These are phyloP conservation scores for Pteropus alecto DNA, from an alignment of 2,113 vertebrate species.

Conservation along the genomic window DNA sequence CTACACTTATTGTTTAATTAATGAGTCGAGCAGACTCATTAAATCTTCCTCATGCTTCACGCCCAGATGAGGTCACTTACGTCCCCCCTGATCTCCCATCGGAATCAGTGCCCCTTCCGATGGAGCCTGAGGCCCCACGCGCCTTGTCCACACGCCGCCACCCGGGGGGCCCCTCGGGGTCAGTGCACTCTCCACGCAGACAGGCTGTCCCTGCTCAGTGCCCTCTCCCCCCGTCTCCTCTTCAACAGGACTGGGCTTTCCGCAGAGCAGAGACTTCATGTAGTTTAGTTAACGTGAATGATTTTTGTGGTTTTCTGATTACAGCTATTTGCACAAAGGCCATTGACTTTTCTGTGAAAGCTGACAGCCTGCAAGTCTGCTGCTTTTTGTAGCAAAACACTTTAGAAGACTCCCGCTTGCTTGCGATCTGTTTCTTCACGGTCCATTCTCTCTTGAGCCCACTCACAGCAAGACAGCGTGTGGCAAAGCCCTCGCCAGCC, in stretches of 20 bases:
- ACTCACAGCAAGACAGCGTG: background rate
- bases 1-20: slow-evolving; percentile 28
- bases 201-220: background rate
- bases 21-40: background rate
- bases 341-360: background rate
- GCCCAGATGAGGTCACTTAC: background rate
- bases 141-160: too few species aligned
- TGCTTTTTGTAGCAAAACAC: background rate
- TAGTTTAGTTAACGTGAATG: background rate
- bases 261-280: background rate
- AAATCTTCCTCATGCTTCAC: background rate
- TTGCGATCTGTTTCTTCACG: background rate
- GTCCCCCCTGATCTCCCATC: background rate
- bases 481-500: background rate
- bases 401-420: background rate
- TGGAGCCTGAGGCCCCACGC: background rate
- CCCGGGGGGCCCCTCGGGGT: too few species aligned
- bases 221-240: background rate
- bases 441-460: background rate
- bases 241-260: background rate
- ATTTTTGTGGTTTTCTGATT: background rate
- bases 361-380: background rate
- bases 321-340: background rate
- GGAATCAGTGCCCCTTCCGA: background rate
- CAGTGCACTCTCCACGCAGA: background rate